Evolutionary conservation across 2,113 vertebrate genomes (phyloP).

Genomic region (Neolamprologus variostigma): DNA sequence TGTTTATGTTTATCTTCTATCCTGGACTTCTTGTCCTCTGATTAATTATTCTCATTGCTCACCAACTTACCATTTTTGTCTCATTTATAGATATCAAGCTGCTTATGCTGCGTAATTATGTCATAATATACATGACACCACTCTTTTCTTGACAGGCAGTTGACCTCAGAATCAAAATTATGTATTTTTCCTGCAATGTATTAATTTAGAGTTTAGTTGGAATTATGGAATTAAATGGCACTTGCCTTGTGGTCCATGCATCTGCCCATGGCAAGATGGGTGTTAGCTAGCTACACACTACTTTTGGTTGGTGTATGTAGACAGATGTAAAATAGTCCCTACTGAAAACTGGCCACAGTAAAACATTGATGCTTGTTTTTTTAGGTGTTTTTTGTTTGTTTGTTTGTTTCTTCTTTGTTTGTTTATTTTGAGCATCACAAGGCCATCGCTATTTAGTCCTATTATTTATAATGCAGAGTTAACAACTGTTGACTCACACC

Average conservation of each 20-base stretch:
- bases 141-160: background rate
- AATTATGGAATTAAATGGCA: background rate
- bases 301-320: background rate
- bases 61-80: background rate
- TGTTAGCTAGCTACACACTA: background rate
- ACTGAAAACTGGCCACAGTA: background rate
- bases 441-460: background rate
- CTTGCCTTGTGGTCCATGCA: background rate
- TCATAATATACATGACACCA: background rate
- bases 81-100: slow-evolving; percentile 19
- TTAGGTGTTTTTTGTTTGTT: background rate
- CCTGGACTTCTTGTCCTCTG: background rate
- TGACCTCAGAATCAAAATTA: background rate
- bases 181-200: background rate
- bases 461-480: background rate
- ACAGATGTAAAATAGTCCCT: background rate
- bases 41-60: background rate
- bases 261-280: background rate
- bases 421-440: background rate
- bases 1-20: background rate
- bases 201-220: background rate
- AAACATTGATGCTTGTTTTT: background rate
- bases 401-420: background rate
- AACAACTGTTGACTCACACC: background rate
- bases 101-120: background rate